Evolutionary conservation across 2,797 vertebrate genomes (phyloP).

Genomic region (Chelon labrosus): DNA sequence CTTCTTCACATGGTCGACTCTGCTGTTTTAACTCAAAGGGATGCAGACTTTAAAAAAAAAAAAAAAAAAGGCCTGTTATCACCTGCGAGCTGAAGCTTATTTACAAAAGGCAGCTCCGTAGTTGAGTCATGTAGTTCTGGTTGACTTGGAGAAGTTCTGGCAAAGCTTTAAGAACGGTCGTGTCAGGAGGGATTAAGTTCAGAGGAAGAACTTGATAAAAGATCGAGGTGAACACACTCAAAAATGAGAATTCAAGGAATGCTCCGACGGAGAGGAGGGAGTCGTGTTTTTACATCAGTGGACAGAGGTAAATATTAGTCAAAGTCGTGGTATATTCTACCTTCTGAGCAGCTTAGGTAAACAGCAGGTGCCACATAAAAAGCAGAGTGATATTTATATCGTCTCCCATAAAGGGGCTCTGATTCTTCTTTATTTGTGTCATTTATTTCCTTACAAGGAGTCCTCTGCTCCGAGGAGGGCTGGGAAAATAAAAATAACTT

Average conservation of each 20-base stretch:
- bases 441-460: slow-evolving; percentile 68
- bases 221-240: slow-evolving; percentile 42
- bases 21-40: slow-evolving; percentile 35
- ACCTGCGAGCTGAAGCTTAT: slow-evolving; percentile 49
- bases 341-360: slow-evolving; percentile 34
- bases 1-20: slow-evolving; percentile 15
- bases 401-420: slow-evolving; percentile 34
- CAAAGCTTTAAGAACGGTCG: slow-evolving; percentile 34
- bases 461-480: slow-evolving; percentile 25
- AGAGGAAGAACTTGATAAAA: slow-evolving; percentile 40
- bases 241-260: slow-evolving; percentile 49
- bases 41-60: slow-evolving; percentile 42
- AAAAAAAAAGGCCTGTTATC: slow-evolving; percentile 44
- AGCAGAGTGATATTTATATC: slow-evolving; percentile 23
- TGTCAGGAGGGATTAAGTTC: slow-evolving; percentile 49
- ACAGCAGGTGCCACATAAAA: slow-evolving; percentile 58
- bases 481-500: slow-evolving; percentile 16
- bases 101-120: slow-evolving; percentile 52
- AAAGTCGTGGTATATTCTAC: slow-evolving; percentile 34
- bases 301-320: slow-evolving; percentile 40
- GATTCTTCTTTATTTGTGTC: slow-evolving; percentile 51
- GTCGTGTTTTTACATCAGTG: slow-evolving; percentile 48
- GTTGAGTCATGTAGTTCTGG: slow-evolving; percentile 46
- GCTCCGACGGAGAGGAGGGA: slow-evolving; percentile 31
- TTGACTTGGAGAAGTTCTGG: slow-evolving; percentile 39